Conservation (phyloP, 2,797 vertebrate species). For the Amblyopsis hoosieri region DNA sequence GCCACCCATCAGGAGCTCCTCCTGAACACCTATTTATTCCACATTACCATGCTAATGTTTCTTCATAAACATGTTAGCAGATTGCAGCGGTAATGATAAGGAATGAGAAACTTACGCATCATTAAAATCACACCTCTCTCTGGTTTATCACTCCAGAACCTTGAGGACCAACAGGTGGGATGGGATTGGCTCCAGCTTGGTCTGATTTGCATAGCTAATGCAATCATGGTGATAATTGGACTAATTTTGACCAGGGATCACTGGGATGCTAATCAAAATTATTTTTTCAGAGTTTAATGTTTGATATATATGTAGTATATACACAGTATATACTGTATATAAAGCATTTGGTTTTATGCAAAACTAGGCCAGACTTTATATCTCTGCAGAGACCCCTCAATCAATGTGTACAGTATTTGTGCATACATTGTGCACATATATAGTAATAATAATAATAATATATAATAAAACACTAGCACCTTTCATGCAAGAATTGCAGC, state of each 20-base stretch:
- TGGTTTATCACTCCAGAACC: conserved; percentile 38
- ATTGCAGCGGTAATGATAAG: conserved; percentile 30
- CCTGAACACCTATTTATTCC: background rate
- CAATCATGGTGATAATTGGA: conserved; percentile 59
- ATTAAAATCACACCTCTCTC: conserved; percentile 45
- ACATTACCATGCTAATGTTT: conserved; percentile 5
- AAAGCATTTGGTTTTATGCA: background rate
- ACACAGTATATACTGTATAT: background rate
- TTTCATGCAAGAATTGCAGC: too few relatives aligned
- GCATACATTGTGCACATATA: conserved; percentile 4
- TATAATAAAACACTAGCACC: too few relatives aligned
- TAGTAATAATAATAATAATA: too few relatives aligned
- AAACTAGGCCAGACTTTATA: too few relatives aligned
- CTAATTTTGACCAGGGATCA: conserved; percentile 50
- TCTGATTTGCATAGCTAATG: conserved; percentile 67
- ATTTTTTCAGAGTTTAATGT: too few relatives aligned
- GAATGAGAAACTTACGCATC: conserved; percentile 28
- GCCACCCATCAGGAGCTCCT: conserved; percentile 1
- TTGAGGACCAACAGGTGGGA: conserved; percentile 62
- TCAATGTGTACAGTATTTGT: conserved; percentile 5
- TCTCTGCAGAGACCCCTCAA: background rate
- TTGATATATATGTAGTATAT: background rate
- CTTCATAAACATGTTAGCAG: conserved; percentile 24
- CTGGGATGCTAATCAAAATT: conserved; percentile 39
- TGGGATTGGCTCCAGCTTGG: conserved; percentile 59